These are phyloP conservation scores for Drosophila funebris DNA, from an alignment of 1,140 invertebrate genomes.

Conservation along the genomic window DNA sequence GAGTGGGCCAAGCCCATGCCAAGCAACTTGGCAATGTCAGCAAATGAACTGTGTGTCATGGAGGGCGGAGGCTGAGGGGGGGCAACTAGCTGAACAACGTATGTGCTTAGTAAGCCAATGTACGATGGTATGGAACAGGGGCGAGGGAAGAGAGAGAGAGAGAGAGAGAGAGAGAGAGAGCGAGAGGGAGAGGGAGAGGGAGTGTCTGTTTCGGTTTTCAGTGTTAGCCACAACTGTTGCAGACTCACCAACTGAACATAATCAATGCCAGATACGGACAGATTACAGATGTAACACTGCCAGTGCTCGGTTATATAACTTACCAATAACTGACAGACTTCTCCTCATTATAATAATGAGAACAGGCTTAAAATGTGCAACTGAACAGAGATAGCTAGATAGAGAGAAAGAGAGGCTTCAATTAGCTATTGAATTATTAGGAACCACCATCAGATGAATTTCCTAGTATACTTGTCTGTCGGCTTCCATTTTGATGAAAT, in stretches of 20 bases:
- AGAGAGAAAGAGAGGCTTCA: neutral
- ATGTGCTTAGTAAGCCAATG: neutral
- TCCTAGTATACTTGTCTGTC: neutral
- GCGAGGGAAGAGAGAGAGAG: neutral
- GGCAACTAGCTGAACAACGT: neutral
- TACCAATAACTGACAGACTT: neutral
- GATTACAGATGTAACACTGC: conserved; percentile 16
- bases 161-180: neutral
- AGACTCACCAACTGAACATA: conserved; percentile 14
- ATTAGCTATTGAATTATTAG: conserved; percentile 1
- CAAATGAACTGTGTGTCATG: no score
- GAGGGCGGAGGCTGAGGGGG: no score
- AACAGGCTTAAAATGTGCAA: neutral
- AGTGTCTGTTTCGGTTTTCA: neutral
- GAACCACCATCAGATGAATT: conserved; percentile 1
- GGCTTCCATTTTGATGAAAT: conserved; percentile 18
- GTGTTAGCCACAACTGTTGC: conserved; percentile 19
- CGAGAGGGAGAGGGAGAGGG: neutral
- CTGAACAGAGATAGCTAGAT: neutral
- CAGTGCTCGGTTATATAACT: conserved; percentile 2
- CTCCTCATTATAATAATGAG: conserved; percentile 14
- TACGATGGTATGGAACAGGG: no score
- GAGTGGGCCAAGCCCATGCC: conserved; percentile 4
- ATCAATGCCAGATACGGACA: conserved; percentile 12
- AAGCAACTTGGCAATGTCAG: neutral